Conservation (phyloP, 2,888 invertebrate genomes). For the Mimumesa dahlbomi region DNA sequence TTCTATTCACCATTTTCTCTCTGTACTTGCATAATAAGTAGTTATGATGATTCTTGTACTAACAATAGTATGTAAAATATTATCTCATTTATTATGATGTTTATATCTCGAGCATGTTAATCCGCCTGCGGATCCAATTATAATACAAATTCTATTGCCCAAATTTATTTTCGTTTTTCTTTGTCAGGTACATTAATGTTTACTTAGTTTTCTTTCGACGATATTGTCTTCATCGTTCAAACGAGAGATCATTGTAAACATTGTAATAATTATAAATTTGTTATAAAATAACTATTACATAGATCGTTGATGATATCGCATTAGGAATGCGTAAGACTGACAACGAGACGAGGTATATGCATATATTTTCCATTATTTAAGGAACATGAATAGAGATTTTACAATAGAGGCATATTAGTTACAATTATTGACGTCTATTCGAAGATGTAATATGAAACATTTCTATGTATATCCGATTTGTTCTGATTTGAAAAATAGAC, state of each 20-base stretch:
- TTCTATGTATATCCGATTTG: not conserved
- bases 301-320: too few species aligned
- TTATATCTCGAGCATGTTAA: conserved; percentile 3
- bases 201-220: too few species aligned
- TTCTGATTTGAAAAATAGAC: not conserved
- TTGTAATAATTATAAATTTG: too few species aligned
- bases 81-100: too few species aligned
- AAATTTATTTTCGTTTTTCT: not conserved
- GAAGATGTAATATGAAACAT: not conserved
- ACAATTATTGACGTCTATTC: not conserved
- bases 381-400: not conserved
- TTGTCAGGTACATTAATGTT: conserved; percentile 12
- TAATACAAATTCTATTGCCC: not conserved
- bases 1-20: too few species aligned
- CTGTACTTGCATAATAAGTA: too few species aligned
- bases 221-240: too few species aligned
- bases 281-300: too few species aligned
- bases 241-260: too few species aligned
- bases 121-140: conserved; percentile 31
- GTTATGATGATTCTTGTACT: not conserved
- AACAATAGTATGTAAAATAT: not conserved
- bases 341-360: too few species aligned
- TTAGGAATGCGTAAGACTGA: too few species aligned
- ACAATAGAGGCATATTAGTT: not conserved
- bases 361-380: not conserved